Percentiles rank a stretch among this genome's conserved stretches.
Conservation (phyloP, 2,888 invertebrate species). For the Pseudoips prasinana region DNA sequence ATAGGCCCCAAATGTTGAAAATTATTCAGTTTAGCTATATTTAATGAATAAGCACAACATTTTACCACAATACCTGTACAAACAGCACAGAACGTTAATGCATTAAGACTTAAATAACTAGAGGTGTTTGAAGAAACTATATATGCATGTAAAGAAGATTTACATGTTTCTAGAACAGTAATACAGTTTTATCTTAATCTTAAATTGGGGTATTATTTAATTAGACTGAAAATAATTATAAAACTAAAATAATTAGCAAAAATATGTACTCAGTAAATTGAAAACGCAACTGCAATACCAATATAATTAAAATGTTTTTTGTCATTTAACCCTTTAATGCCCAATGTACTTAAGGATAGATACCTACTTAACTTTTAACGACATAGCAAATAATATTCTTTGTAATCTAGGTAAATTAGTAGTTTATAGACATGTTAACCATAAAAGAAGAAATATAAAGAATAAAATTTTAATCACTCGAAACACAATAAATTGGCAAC, state of each 20-base stretch:
- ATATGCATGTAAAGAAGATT: background rate
- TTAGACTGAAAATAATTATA: too few species aligned
- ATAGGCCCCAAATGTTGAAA: slow-evolving; percentile 6
- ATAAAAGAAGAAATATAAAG: slow-evolving; percentile 21
- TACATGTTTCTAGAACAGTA: too few species aligned
- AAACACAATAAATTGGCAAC: slow-evolving; percentile 36
- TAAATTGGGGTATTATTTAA: too few species aligned
- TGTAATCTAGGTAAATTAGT: slow-evolving; percentile 32
- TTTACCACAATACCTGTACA: background rate
- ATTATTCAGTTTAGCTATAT: slow-evolving; percentile 7
- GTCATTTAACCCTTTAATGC: too few species aligned
- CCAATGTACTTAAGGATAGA: too few species aligned
- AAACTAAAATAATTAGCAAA: too few species aligned
- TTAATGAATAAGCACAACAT: slow-evolving; percentile 4
- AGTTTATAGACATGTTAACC: slow-evolving; percentile 42
- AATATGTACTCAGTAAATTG: too few species aligned
- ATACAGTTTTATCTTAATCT: too few species aligned
- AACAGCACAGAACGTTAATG: slow-evolving; percentile 1
- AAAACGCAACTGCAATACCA: too few species aligned
- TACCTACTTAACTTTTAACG: too few species aligned
- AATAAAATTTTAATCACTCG: slow-evolving; percentile 29
- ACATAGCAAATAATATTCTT: too few species aligned
- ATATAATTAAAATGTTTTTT: too few species aligned
- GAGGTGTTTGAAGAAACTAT: background rate
- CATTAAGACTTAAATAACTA: slow-evolving; percentile 4